phyloP scores from a whole-genome alignment of 2,113 vertebrate species.

The Raja brachyura region DNA sequence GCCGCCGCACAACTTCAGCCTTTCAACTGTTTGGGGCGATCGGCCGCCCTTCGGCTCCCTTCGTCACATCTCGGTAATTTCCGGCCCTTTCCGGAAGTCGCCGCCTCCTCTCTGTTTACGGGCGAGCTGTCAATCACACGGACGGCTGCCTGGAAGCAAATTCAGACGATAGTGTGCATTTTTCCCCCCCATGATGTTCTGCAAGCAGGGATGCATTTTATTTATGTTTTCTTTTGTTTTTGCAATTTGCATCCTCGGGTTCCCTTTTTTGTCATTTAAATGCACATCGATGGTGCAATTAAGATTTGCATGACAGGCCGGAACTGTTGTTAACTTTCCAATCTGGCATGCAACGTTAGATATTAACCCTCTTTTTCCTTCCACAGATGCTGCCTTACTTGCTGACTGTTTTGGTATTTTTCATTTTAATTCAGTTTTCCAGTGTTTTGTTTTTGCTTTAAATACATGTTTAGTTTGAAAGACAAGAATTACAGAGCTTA shows the following conservation, averaged over 20 bases:
- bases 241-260: background rate
- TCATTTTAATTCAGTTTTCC: too few species aligned
- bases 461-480: background rate
- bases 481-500: background rate
- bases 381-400: too few species aligned
- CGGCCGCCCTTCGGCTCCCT: conserved; percentile 27
- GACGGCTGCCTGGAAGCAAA: background rate
- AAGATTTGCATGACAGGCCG: too few species aligned
- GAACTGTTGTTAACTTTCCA: too few species aligned
- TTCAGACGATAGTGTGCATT: background rate
- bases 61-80: background rate
- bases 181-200: background rate
- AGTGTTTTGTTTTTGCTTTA: too few species aligned
- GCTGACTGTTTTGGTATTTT: too few species aligned
- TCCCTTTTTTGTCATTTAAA: background rate
- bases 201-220: background rate
- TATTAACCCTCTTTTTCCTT: too few species aligned
- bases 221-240: background rate
- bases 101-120: background rate
- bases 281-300: background rate
- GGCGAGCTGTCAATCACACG: background rate
- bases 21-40: conserved; percentile 14
- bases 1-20: conserved; percentile 26
- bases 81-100: background rate
- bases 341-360: too few species aligned